Evolutionary conservation across 2,113 vertebrate genomes (phyloP), one percentile per base, ranked within the genome.

Genomic region (Chiloscyllium plagiosum): DNA sequence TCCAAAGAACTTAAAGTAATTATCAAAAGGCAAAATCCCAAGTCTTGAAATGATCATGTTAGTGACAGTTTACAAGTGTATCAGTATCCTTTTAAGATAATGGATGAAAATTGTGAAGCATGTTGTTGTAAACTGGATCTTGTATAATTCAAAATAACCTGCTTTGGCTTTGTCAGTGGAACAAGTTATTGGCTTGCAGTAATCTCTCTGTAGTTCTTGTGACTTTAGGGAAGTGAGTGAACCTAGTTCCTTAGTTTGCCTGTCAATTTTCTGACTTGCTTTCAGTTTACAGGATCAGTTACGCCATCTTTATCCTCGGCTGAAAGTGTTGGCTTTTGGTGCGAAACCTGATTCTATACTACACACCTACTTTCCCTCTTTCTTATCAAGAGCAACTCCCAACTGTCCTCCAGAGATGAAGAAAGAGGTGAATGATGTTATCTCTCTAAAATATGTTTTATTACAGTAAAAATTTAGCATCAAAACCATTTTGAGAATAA

Each of bases 291-390:
- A 99, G 98, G 98, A 98, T 96, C 98, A 99, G 98, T 97, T 99
- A 78, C 98, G 98, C 72, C 98, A 97, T 29, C 97, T 99, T 95
- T 99, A 99, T 96, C 99, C 99, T 0, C 97, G 98, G 29, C 97
- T 99, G 83, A 99, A 99, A 97, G 98, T 98, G 29, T 97, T 99
- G 90, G 99, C 99, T 0, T 98, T 99, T 0, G 99, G 99, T 0
- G 98, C 98, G 0, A 99, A 98, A 96, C 99, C 98, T 0, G 99
- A 99, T 97, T 97, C 97, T 0, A 97, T 97, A 0, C 97, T 99
- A 42, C 99, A 99, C 97, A 98, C 98, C 7, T 99, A 98, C 97
- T 99, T 99, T 97, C 99, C 99, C 0, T 99, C 99, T 7, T 99
- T 99, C 97, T 98, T 99, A 76, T 99, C 99, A 96, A 97, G 99